Evolutionary conservation across 1,140 invertebrate species (phyloP).

Genomic region (Monochamus saltuarius): DNA sequence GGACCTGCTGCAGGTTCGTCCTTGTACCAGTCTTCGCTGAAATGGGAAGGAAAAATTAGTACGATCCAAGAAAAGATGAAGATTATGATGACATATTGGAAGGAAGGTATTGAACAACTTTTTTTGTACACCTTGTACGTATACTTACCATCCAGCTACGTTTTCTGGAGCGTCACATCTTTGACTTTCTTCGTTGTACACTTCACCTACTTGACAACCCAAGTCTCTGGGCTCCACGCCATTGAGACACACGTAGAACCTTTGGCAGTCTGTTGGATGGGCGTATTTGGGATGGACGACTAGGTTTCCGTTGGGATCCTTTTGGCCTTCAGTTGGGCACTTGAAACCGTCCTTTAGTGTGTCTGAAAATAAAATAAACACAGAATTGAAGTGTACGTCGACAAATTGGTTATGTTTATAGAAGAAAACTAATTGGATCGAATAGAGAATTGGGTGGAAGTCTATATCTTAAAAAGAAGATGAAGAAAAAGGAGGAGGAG

Average conservation of each 20-base stretch:
- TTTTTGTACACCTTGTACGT: not conserved
- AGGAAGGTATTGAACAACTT: not conserved
- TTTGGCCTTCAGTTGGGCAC: constrained; percentile 70
- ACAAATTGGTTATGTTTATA: not conserved
- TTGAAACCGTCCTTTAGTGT: constrained; percentile 78
- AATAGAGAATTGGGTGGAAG: no score
- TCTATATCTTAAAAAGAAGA: no score
- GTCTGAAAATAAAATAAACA: constrained; percentile 48
- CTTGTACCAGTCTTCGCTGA: constrained; percentile 85
- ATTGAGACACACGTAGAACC: constrained; percentile 87
- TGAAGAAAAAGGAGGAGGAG: no score
- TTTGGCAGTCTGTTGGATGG: constrained; percentile 83
- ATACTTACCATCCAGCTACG: constrained; percentile 77
- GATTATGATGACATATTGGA: not conserved
- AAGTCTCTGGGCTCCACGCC: constrained; percentile 81
- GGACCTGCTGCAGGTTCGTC: constrained; percentile 54
- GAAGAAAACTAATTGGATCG: no score
- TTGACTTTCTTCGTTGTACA: constrained; percentile 80
- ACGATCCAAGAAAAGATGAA: not conserved
- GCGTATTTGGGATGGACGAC: constrained; percentile 85
- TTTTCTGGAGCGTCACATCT: constrained; percentile 85
- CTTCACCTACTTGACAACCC: constrained; percentile 80
- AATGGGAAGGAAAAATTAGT: constrained; percentile 50
- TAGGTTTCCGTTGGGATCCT: constrained; percentile 68
- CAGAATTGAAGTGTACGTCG: no score